Evolutionary conservation across 2,797 vertebrate genomes (phyloP).

Genomic region (Tamandua tetradactyla): DNA sequence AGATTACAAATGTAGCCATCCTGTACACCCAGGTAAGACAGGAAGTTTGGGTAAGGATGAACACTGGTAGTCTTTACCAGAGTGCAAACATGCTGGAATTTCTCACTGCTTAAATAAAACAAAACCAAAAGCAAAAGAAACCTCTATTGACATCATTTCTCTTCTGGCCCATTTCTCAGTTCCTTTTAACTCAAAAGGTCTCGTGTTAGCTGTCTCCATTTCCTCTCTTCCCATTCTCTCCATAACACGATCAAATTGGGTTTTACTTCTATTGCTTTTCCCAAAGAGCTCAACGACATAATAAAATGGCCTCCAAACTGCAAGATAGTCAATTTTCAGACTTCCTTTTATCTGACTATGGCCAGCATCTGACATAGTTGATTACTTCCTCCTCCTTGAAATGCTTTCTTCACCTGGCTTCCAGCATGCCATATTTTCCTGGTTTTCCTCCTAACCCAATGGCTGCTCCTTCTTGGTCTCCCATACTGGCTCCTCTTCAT

Average conservation of each 20-base stretch:
- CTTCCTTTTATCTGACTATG: not conserved
- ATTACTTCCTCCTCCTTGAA: not conserved
- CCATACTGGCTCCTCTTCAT: not conserved
- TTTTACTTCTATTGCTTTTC: not conserved
- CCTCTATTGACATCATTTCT: not conserved
- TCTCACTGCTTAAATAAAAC: not conserved
- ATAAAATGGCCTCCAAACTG: not conserved
- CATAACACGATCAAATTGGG: not conserved
- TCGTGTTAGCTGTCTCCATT: not conserved
- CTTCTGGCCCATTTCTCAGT: not conserved
- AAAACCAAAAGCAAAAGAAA: not conserved
- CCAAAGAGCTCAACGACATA: not conserved
- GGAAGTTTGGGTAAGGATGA: not conserved
- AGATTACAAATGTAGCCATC: not conserved
- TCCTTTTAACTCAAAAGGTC: not conserved
- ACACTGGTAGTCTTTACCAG: not conserved
- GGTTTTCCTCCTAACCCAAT: not conserved
- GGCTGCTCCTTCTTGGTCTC: not conserved
- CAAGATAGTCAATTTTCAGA: not conserved
- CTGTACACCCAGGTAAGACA: not conserved
- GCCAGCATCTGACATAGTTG: not conserved
- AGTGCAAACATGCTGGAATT: constrained; percentile 17
- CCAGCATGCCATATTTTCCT: not conserved
- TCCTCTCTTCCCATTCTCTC: not conserved
- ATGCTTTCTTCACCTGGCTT: constrained; percentile 4